Evolutionary conservation across 2,888 invertebrate genomes (phyloP), one percentile per base, ranked within the genome.

Genomic region (Pachycephus smyrnensis): DNA sequence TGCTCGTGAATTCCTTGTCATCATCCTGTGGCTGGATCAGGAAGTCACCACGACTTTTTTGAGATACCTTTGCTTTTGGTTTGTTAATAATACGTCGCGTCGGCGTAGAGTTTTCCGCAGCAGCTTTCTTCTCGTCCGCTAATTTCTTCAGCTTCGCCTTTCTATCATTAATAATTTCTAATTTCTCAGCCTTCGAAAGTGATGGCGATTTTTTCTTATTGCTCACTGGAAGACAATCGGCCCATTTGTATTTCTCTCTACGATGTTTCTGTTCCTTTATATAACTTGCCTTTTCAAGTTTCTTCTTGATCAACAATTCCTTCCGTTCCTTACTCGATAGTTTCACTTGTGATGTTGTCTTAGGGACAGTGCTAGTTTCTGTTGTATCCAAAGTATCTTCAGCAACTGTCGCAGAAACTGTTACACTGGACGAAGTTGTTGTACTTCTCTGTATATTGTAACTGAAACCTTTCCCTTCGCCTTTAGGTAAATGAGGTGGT

Each of bases 31-130:
- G 40, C 1, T 40, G 6, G 11, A 87, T 82, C 4, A 95, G 90
- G 85, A 94, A 94, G 69, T 93, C 93, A 0, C 94, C 94, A 40
- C 94, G 92, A 83, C 94, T 94, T 40, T 92, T 92, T 33, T 90
- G 84, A 0, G 94, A 93, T 11, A 93, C 83, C 89, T 94, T 95
- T 0, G 93, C 92, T 79, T 86, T 88, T 40, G 86, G 87, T 80
- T 86, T 90, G 11, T 79, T 81, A 32, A 77, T 77, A 9, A 80
- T 77, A 11, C 85, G 84, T 73, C 75, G 37, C 74, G 80, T 86
- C 4, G 82, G 76, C 3, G 77, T 68, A 76, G 79, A 80, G 79
- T 78, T 80, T 68, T 87, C 90, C 79, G 89, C 88, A 37, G 88
- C 88, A 85, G 92, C 92, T 35, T 85, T 86, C 9, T 82, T 78